These are phyloP conservation scores for Poecilia wingei DNA, from an alignment of 2,797 vertebrate species.

Conservation along the genomic window DNA sequence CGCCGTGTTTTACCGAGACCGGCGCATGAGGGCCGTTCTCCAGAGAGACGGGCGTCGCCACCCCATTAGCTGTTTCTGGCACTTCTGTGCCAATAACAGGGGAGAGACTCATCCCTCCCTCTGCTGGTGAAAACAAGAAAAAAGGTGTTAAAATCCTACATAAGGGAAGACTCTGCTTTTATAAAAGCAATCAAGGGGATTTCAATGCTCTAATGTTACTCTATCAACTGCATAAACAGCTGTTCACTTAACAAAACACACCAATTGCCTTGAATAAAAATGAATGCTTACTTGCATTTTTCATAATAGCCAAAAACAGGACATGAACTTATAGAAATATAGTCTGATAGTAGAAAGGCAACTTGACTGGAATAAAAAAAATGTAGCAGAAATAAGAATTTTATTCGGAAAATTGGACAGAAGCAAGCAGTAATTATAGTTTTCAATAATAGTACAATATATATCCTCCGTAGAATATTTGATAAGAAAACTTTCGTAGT, in stretches of 20 bases:
- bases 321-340: background rate
- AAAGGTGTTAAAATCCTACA: background rate
- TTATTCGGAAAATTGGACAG: background rate
- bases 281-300: background rate
- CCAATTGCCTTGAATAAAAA: background rate
- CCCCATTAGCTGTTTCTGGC: conserved; percentile 79
- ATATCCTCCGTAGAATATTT: background rate
- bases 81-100: conserved; percentile 79
- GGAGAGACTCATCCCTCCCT: conserved; percentile 86
- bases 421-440: background rate
- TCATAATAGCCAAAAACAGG: background rate
- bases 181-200: background rate
- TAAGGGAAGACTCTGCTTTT: background rate
- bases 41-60: conserved; percentile 56
- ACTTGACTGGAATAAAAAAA: background rate
- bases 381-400: background rate
- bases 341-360: background rate
- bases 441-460: background rate
- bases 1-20: conserved; percentile 52
- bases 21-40: conserved; percentile 66
- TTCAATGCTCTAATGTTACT: background rate
- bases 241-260: background rate
- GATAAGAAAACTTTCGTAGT: background rate
- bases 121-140: conserved; percentile 55
- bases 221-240: background rate